Evolutionary conservation across 2,888 invertebrate species (phyloP), one percentile per base, ranked within the genome.

Genomic region (Nineta flava): DNA sequence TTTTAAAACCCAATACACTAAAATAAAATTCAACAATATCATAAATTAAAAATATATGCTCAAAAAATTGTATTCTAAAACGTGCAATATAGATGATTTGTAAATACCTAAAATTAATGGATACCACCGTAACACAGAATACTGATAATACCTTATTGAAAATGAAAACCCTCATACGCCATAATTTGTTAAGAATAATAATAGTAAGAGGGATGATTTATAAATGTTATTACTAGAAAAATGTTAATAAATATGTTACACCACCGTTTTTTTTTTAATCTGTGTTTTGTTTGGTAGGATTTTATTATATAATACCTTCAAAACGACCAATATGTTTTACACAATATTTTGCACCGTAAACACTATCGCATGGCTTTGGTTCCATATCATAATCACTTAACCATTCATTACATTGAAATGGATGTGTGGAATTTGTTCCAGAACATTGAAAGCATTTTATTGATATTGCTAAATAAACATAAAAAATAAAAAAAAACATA

Each of bases 281-380:
- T 26, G 26, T 26, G 26, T 26, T 3, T 26, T 26, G 2, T 26
- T 19, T 40, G 40, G 4, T 26, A 26, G 4, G 7, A 26, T 26
- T 38, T 38, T 15, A n/a, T n/a, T n/a, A 38, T 38, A 13, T 5
- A 38, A 19, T 71, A 87, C 87, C 91, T 83, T 88, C 90, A 60
- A 76, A 88, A 62, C 94, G 77, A 55, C 95, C 95, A 52, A 88
- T 84, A 61, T 90, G 87, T 72, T 96, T 96, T 57, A 96, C 78
- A 68, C 96, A 96, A 67, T 81, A 95, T 60, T 81, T 76, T 13
- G 94, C 92, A 55, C 79, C 81, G 64, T 87, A 87, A 52, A 94
- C 86, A 52, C 75, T 71, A 55, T 81, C 77, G 67, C 93, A 93
- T 59, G 83, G 74, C 57, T 72, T 74, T 48, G 81, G 79, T 59